Evolutionary conservation across 2,888 invertebrate genomes (phyloP).

Genomic region (Chrysolina haemoptera): DNA sequence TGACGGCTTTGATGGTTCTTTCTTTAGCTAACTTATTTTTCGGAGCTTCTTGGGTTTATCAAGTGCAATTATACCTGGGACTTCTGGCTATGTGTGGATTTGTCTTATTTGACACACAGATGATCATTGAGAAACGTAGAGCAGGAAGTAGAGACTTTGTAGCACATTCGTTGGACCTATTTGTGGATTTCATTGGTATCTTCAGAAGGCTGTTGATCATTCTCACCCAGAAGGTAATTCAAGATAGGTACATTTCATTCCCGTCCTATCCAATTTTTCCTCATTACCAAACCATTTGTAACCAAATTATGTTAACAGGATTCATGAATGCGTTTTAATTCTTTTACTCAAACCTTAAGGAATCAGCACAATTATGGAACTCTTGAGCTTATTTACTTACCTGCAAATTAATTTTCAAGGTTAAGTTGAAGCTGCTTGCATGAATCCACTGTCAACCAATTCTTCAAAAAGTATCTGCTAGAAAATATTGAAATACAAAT

Average conservation of each 20-base stretch:
- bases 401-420: too few relatives aligned
- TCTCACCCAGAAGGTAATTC: constrained; percentile 87
- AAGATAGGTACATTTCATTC: constrained; percentile 58
- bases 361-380: too few relatives aligned
- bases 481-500: too few relatives aligned
- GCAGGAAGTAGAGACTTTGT: constrained; percentile 95
- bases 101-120: constrained; percentile 97
- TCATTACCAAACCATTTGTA: neutral
- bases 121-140: constrained; percentile 93
- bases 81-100: constrained; percentile 94
- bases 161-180: constrained; percentile 91
- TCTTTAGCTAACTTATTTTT: constrained; percentile 89
- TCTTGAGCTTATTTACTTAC: too few relatives aligned
- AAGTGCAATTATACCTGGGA: constrained; percentile 91
- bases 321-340: too few relatives aligned
- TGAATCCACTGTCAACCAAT: too few relatives aligned
- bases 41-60: constrained; percentile 81
- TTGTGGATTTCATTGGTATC: constrained; percentile 94
- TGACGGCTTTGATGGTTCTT: constrained; percentile 85
- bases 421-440: too few relatives aligned
- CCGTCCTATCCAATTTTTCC: constrained; percentile 28
- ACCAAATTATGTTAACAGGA: too few relatives aligned
- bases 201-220: constrained; percentile 94
- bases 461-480: too few relatives aligned
- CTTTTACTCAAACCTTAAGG: too few relatives aligned